Evolutionary conservation across 2,797 vertebrate species (phyloP).

Genomic region (Scleropages formosus): DNA sequence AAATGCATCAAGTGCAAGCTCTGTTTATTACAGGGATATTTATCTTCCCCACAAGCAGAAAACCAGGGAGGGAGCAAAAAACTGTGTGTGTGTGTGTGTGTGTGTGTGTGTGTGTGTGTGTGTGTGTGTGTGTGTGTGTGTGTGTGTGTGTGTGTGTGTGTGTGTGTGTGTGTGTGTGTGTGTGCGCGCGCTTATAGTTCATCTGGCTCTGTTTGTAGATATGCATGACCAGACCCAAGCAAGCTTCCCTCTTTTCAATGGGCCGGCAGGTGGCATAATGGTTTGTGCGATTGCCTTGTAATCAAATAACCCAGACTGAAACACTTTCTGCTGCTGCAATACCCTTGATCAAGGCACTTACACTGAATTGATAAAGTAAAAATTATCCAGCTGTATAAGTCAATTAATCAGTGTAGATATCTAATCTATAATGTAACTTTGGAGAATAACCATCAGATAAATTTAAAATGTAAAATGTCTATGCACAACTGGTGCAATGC

Average conservation of each 20-base stretch:
- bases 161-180: not conserved
- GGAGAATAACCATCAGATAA: no score
- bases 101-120: conserved; percentile 43
- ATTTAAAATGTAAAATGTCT: no score
- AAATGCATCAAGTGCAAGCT: conserved; percentile 64
- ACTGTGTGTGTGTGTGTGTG: conserved; percentile 26
- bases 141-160: not conserved
- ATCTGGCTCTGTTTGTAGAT: not conserved
- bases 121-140: not conserved
- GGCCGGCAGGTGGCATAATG: no score
- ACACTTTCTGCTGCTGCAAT: not conserved
- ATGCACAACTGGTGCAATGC: no score
- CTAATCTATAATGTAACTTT: no score
- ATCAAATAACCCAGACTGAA: no score
- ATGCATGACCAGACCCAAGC: not conserved
- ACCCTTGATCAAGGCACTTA: no score
- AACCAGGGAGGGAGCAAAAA: conserved; percentile 48
- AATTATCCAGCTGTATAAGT: no score
- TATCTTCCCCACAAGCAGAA: conserved; percentile 67
- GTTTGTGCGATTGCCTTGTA: no score
- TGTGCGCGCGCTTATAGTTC: not conserved
- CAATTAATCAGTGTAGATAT: no score
- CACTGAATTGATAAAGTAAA: no score
- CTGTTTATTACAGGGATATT: conserved; percentile 67
- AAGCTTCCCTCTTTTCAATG: no score